Evolutionary conservation across 2,888 invertebrate genomes (phyloP), one percentile per base, ranked within the genome.

Genomic region (Ariolimax columbianus): DNA sequence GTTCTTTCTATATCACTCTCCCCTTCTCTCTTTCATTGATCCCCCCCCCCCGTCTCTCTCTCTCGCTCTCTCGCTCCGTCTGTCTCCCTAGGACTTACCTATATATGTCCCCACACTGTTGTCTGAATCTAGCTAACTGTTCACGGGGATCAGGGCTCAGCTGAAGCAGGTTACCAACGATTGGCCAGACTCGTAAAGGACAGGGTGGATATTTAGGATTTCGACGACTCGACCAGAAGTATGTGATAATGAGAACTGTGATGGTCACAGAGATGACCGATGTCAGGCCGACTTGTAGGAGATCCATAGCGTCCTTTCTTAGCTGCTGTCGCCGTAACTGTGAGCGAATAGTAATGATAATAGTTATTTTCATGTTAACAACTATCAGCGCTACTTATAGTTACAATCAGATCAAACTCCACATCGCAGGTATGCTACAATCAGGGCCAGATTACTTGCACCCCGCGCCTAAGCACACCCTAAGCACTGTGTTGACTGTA

Each of bases 91-190:
- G 1, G 7, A 17, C 66, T 72, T 40, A 77, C 77, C 77, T 77
- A 59, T 38, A 77, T 33, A 77, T 36, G 23, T 77, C 77, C 36
- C 77, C 77, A 77, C 77, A 77, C 59, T 77, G 77, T 59, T 47
- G 3, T 19, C 63, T 33, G 59, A 55, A 77, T 36, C 26, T 63
- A 19, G 55, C 63, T 19, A 77, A 59, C 36, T 77, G 77, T 4
- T 55, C 77, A n/a, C 77, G 77, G 23, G 55, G 38, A 63, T 77
- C 77, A 4, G 30, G 38, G 33, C 59, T 47, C 30, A 77, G n/a
- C 59, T 77, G 77, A 6, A 59, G 63, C 36, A 77, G 17, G 38
- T 77, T 33, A 14, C 77, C 77, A 55, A 77, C 36, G 38, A 77
- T 36, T 19, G 77, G 77, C 77, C 77, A 77, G 36, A 38, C 26